Conservation (phyloP, 1,140 invertebrate species). For the Musca domestica region DNA sequence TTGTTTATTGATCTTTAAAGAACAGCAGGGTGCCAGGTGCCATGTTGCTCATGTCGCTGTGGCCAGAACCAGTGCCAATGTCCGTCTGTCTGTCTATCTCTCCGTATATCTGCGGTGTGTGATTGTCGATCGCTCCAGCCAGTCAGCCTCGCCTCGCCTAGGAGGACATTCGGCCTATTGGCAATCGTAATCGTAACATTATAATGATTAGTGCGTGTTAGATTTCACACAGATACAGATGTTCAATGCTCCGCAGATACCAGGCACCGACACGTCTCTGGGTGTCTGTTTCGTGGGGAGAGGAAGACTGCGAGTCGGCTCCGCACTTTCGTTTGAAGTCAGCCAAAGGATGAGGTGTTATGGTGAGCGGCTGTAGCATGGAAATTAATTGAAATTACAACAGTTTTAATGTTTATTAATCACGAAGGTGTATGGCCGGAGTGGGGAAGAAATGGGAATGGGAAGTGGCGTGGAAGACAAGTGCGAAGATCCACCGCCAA, state of each 20-base stretch:
- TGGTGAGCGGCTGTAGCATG: constrained; percentile 19
- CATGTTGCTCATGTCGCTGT: neutral
- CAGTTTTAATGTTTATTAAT: constrained; percentile 29
- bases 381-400: constrained; percentile 32
- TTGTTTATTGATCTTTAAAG: constrained; percentile 30
- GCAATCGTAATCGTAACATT: constrained; percentile 19
- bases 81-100: no score
- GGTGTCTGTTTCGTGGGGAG: no score
- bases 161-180: neutral
- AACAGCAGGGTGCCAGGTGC: constrained; percentile 25
- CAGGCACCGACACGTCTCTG: neutral
- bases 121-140: neutral
- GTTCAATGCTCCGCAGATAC: neutral
- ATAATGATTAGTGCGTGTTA: constrained; percentile 25
- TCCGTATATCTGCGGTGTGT: neutral
- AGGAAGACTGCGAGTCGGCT: neutral
- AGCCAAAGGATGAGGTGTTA: no score
- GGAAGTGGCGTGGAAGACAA: neutral
- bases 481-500: neutral
- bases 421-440: neutral
- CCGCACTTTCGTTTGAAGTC: constrained; percentile 10
- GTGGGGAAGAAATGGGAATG: neutral
- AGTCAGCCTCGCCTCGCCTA: no score
- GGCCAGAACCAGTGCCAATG: neutral
- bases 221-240: constrained; percentile 23